Conservation (phyloP, 1,140 invertebrate species). For the Aplysia californica region DNA sequence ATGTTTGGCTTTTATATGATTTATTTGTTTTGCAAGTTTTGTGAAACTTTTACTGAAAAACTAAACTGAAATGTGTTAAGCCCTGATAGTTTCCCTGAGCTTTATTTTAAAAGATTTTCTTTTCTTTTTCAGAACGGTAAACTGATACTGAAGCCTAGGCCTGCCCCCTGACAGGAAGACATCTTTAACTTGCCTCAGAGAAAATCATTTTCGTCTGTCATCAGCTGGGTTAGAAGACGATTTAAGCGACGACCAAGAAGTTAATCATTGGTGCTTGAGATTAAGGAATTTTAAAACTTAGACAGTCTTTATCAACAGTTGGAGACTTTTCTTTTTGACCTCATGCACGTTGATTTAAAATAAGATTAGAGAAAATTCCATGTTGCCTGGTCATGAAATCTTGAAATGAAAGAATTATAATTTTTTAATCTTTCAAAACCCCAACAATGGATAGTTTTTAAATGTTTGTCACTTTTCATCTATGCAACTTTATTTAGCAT, state of each 20-base stretch:
- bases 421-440: too few relatives aligned
- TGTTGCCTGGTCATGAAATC: too few relatives aligned
- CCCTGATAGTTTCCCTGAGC: too few relatives aligned
- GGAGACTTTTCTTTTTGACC: background rate
- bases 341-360: background rate
- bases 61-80: too few relatives aligned
- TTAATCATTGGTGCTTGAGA: background rate
- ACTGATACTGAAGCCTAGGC: conserved; percentile 24
- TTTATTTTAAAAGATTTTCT: background rate
- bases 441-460: too few relatives aligned
- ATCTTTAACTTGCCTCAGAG: conserved; percentile 29
- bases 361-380: too few relatives aligned
- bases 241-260: conserved; percentile 18
- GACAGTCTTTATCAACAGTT: background rate
- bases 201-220: conserved; percentile 15
- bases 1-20: too few relatives aligned
- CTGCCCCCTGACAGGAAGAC: conserved; percentile 29
- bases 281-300: background rate
- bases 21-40: too few relatives aligned
- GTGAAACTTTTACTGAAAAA: too few relatives aligned
- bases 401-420: too few relatives aligned
- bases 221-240: conserved; percentile 19
- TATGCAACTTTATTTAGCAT: too few relatives aligned
- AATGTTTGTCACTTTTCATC: too few relatives aligned
- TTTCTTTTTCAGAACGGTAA: conserved; percentile 21